Conservation (phyloP, 1,140 invertebrate species). For the Drosophila leontia region DNA sequence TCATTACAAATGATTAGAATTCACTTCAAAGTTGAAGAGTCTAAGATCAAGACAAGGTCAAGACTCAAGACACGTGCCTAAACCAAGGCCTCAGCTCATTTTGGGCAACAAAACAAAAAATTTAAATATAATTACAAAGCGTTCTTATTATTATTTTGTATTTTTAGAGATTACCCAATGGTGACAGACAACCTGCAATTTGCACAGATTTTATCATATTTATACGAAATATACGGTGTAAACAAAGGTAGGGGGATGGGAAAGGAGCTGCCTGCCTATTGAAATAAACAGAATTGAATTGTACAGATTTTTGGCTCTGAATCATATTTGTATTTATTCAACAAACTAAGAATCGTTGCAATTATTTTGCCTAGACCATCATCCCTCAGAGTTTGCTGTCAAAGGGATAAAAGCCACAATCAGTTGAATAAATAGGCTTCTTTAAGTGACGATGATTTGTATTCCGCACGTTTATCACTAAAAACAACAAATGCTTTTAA, state of each 20-base stretch:
- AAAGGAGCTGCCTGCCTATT: slow-evolving; percentile 4
- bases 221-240: slow-evolving; percentile 46
- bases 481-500: slow-evolving; percentile 35
- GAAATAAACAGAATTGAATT: slow-evolving; percentile 48
- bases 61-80: slow-evolving; percentile 23
- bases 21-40: slow-evolving; percentile 19
- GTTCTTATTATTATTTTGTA: slow-evolving; percentile 11
- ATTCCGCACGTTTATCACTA: slow-evolving; percentile 44
- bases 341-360: slow-evolving; percentile 22
- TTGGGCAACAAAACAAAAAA: slow-evolving; percentile 2
- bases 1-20: slow-evolving; percentile 6
- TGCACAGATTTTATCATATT: slow-evolving; percentile 50
- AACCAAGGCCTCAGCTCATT: slow-evolving; percentile 23
- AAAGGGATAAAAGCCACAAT: slow-evolving; percentile 50
- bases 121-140: slow-evolving; percentile 45
- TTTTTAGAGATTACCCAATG: slow-evolving; percentile 47
- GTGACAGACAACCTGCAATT: slow-evolving; percentile 37
- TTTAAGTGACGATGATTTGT: slow-evolving; percentile 26
- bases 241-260: slow-evolving; percentile 18
- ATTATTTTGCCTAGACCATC: slow-evolving; percentile 6
- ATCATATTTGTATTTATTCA: slow-evolving; percentile 46
- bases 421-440: slow-evolving; percentile 45
- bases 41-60: slow-evolving; percentile 28
- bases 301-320: slow-evolving; percentile 40
- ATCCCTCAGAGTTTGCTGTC: slow-evolving; percentile 6